Evolutionary conservation across 2,113 vertebrate species (phyloP), one percentile per base, ranked within the genome.

Genomic region (Columbina picui): DNA sequence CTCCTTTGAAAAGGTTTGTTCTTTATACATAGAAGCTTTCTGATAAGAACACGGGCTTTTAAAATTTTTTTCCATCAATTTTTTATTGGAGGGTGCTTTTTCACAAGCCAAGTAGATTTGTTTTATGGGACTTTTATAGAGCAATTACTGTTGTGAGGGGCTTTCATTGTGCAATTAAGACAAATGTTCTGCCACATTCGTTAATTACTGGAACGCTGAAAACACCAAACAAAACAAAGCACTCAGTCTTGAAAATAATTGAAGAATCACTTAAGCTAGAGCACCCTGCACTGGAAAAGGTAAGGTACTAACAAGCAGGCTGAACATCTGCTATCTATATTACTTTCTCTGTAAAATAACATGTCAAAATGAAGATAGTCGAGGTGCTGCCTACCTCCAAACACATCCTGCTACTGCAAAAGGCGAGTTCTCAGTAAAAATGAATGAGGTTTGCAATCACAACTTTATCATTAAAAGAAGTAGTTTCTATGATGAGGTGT

Each of bases 201-300:
- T 95, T 97, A 97, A 97, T 97, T 96, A 94, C 90, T 87, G 84
- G 82, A 96, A 96, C 61, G 63, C 57, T 93, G 87, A 94, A 95
- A 96, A 89, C 91, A 83, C 83, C 64, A 74, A 68, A 90, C 80
- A 87, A 71, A 86, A 76, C 71, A 79, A 86, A 96, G 57, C 81
- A 81, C 71, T 90, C 82, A 0, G 4, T 47, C 89, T 89, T 39
- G 55, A 84, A 93, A 93, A 77, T 68, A 91, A 95, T 74, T 96
- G 87, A 96, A 95, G 94, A 94, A 95, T 94, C 91, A 92, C 90
- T 96, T 95, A 77, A 96, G 52, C 61, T 39, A 53, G 53, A 90
- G 77, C 71, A 89, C 77, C 55, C 70, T 49, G 65, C 77, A 57
- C 0, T 85, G 61, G 75, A 52, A 90, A 94, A 94, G 23, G 21